Evolutionary conservation across 2,888 invertebrate species (phyloP).

Genomic region (Euplexia lucipara): DNA sequence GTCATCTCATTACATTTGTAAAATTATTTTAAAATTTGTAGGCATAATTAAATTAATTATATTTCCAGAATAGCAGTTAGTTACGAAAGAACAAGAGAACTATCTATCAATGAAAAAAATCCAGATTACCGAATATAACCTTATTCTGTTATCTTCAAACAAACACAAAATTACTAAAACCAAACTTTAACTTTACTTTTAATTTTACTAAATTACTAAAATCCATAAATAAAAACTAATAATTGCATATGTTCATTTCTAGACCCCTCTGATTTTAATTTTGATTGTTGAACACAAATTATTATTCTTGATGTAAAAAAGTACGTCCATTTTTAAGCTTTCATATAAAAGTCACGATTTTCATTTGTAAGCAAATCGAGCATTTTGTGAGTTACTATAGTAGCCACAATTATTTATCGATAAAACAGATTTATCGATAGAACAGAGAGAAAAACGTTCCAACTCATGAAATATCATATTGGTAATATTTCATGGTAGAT

Average conservation of each 20-base stretch:
- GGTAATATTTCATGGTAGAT: constrained; percentile 4
- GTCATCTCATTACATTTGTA: too few relatives aligned
- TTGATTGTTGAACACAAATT: not conserved
- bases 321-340: not conserved
- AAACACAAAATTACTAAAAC: not conserved
- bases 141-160: too few relatives aligned
- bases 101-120: too few relatives aligned
- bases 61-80: too few relatives aligned
- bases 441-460: constrained; percentile 6
- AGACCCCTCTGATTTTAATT: not conserved
- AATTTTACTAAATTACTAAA: not conserved
- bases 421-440: constrained; percentile 16
- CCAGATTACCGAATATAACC: too few relatives aligned
- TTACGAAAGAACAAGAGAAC: too few relatives aligned
- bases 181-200: too few relatives aligned
- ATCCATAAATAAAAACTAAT: too few relatives aligned
- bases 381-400: constrained; percentile 16
- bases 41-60: too few relatives aligned
- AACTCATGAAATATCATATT: not conserved
- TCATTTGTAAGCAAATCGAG: not conserved
- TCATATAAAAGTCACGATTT: not conserved
- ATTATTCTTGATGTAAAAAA: not conserved
- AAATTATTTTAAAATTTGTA: too few relatives aligned
- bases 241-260: too few relatives aligned
- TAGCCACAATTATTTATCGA: constrained; percentile 3